Evolutionary conservation across 2,797 vertebrate species (phyloP).

Genomic region (Rhyacichthys aspro): DNA sequence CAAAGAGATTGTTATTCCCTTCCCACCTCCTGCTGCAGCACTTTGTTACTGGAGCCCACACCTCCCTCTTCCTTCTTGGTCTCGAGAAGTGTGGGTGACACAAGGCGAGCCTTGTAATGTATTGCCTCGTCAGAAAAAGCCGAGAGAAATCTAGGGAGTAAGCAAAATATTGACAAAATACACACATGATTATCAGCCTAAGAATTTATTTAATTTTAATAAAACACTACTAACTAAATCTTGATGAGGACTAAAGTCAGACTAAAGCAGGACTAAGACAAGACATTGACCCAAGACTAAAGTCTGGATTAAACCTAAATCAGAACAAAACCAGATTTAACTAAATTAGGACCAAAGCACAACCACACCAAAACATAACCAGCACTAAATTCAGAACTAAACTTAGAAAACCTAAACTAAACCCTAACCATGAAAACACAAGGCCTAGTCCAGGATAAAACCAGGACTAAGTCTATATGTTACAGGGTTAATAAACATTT

Average conservation of each 20-base stretch:
- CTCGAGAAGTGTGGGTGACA: conserved; percentile 37
- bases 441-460: neutral
- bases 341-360: neutral
- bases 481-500: neutral
- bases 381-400: neutral
- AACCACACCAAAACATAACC: neutral
- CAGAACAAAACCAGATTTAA: neutral
- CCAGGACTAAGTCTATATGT: neutral
- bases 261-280: no score
- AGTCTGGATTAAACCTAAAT: no score
- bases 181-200: no score
- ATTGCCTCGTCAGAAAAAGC: conserved; percentile 10
- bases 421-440: neutral
- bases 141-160: neutral
- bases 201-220: no score
- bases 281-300: no score
- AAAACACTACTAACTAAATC: no score
- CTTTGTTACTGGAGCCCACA: conserved; percentile 32
- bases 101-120: conserved; percentile 26
- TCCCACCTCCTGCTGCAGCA: conserved; percentile 40
- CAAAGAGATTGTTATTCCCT: conserved; percentile 34
- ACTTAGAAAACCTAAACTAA: neutral
- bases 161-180: neutral
- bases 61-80: conserved; percentile 12
- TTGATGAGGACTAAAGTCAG: no score